Percentiles rank a stretch among this genome's conserved stretches.
Conservation (phyloP, 2,797 vertebrate genomes). For the Enteromius anoplus region DNA sequence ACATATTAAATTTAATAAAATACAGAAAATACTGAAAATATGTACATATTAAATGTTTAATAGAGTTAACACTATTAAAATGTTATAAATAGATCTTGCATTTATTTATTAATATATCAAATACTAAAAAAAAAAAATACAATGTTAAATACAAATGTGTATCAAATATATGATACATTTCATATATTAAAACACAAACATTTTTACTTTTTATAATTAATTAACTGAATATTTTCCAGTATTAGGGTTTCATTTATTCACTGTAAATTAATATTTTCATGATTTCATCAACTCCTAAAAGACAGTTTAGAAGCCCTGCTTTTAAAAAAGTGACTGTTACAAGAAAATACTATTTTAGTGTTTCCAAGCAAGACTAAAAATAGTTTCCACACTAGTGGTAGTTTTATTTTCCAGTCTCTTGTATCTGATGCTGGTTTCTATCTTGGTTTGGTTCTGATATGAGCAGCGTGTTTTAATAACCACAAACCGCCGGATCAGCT, state of each 20-base stretch:
- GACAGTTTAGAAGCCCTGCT: not conserved
- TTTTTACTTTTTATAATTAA: too few species aligned
- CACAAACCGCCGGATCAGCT: not conserved
- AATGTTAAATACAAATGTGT: not conserved
- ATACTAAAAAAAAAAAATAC: not conserved
- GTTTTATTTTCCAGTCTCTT: not conserved
- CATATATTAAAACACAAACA: not conserved
- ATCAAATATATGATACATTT: not conserved
- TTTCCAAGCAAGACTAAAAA: not conserved
- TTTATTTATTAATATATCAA: not conserved
- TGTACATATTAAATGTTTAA: too few species aligned
- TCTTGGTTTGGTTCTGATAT: not conserved
- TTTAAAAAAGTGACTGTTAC: not conserved
- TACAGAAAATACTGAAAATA: too few species aligned
- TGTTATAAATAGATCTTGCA: not conserved
- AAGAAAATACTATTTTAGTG: not conserved
- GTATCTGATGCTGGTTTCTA: not conserved
- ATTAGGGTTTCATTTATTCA: not conserved
- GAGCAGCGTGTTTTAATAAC: not conserved
- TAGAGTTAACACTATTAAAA: not conserved
- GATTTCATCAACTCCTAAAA: not conserved
- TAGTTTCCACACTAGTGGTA: not conserved
- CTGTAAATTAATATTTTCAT: not conserved
- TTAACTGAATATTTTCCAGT: not conserved
- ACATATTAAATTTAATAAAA: not conserved